Evolutionary conservation across 2,888 invertebrate genomes (phyloP), one percentile per base, ranked within the genome.

Genomic region (Mechanitis messenoides): DNA sequence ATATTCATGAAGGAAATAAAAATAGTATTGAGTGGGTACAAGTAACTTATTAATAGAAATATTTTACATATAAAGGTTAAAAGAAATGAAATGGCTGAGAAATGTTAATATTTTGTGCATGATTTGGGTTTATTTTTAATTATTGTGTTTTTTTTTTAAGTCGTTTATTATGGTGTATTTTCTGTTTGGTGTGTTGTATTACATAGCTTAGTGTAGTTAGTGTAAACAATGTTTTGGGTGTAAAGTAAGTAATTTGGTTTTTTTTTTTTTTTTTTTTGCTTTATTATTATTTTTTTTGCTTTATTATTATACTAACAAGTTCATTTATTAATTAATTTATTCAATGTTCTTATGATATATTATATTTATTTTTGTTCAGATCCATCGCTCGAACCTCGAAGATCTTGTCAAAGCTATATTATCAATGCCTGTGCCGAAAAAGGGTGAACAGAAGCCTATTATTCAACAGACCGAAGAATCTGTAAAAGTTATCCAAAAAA

Each of bases 341-440:
- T 35, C 56, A 33, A 42, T 53, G 42, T 57, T 53, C 35, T 28
- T 55, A 33, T 45, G 53, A 56, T 62, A n/a, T 64, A 46, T 53
- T 63, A 62, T 56, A 60, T 58, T 33, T 28, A 62, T 56, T 35
- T 61, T 60, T 66, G 65, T 68, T 53, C 79, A 93, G 93, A 85
- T 92, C 33, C 93, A 93, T 68, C 90, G 92, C 59, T 92, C 92
- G 1, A 84, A 90, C 63, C 75, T 93, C 56, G 85, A 89, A 69
- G 88, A 91, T 60, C 83, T 85, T 65, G 84, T 85, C 46, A 91
- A 84, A 72, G 80, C 79, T 53, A 86, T 87, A 64, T 77, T 86
- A n/a, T 76, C 85, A 0, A 88, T 90, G 86, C 84, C 89, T 4
- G 72, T 80, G n/a, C 84, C 80, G 0, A 86, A 85, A 67, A 87